phyloP scores from a whole-genome alignment of 2,113 vertebrate genomes.

The Lepisosteus oculatus region DNA sequence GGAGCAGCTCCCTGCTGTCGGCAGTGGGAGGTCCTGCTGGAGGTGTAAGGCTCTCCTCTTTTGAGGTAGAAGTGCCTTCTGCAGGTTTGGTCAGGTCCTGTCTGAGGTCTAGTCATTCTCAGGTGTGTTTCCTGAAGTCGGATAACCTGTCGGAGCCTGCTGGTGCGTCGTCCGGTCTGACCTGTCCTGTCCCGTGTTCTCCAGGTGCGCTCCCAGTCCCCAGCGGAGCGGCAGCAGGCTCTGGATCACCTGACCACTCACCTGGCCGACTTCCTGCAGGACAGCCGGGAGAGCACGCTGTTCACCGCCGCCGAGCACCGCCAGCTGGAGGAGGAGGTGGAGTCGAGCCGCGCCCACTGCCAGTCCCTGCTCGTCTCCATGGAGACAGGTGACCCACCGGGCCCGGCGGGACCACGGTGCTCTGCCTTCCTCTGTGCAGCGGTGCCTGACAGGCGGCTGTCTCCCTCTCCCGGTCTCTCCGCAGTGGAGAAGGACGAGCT shows the following conservation, averaged over 20 bases:
- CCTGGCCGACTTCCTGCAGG: conserved; percentile 83
- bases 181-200: background rate
- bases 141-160: background rate
- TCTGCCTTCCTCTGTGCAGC: background rate
- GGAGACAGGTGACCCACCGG: conserved; percentile 75
- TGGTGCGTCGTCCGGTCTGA: background rate
- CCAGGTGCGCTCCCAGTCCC: conserved; percentile 74
- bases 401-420: background rate
- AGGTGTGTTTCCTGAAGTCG: background rate
- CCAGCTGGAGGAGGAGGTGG: conserved; percentile 80
- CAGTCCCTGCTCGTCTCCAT: conserved; percentile 80
- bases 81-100: background rate
- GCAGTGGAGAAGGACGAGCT: conserved; percentile 94
- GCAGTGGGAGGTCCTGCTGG: too few relatives aligned
- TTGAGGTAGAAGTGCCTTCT: too few relatives aligned
- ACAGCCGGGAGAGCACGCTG: conserved; percentile 82
- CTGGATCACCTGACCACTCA: conserved; percentile 80
- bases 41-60: too few relatives aligned
- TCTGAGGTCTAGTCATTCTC: background rate
- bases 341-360: conserved; percentile 77
- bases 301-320: conserved; percentile 78
- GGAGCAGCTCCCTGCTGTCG: too few relatives aligned
- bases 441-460: background rate
- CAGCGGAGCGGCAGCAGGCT: conserved; percentile 77
- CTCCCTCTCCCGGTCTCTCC: background rate